Conservation (phyloP, 2,797 vertebrate genomes). For the Pangasius krempfi region DNA sequence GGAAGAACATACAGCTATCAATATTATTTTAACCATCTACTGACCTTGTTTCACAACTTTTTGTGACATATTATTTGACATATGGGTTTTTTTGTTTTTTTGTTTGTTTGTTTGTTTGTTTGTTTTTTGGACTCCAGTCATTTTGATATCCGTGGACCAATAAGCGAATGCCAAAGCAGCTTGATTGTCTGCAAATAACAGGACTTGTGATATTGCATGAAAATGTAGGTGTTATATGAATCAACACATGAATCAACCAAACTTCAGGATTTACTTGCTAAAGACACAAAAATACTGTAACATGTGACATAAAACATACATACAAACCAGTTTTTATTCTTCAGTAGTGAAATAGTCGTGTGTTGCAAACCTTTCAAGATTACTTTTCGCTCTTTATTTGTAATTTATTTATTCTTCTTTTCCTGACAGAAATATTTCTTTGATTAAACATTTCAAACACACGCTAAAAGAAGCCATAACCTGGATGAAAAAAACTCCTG, state of each 20-base stretch:
- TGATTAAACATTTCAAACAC: background rate
- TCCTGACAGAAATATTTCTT: conserved; percentile 25
- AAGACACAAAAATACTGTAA: conserved; percentile 30
- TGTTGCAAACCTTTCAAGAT: conserved; percentile 17
- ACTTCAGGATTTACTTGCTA: conserved; percentile 19
- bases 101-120: conserved; percentile 10
- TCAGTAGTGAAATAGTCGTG: conserved; percentile 32
- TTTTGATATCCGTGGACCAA: conserved; percentile 50
- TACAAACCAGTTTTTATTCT: background rate
- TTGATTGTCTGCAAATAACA: conserved; percentile 41
- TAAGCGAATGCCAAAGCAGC: conserved; percentile 56
- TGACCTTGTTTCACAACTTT: conserved; percentile 54
- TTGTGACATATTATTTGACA: conserved; percentile 49
- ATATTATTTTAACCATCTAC: conserved; percentile 56
- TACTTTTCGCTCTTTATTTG: conserved; percentile 43
- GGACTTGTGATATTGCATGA: conserved; percentile 46
- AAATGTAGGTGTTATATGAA: conserved; percentile 21
- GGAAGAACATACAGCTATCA: conserved; percentile 43
- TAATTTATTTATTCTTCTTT: conserved; percentile 58
- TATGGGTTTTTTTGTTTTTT: background rate
- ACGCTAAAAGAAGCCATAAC: conserved; percentile 46
- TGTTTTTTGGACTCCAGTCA: conserved; percentile 34
- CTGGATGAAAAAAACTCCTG: background rate
- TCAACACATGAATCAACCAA: conserved; percentile 29
- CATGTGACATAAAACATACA: background rate